A percentile compares a stretch with the other conserved stretches of the same genome.
These are phyloP conservation scores for Neoascia interrupta DNA, from an alignment of 2,888 invertebrate genomes.

Conservation along the genomic window DNA sequence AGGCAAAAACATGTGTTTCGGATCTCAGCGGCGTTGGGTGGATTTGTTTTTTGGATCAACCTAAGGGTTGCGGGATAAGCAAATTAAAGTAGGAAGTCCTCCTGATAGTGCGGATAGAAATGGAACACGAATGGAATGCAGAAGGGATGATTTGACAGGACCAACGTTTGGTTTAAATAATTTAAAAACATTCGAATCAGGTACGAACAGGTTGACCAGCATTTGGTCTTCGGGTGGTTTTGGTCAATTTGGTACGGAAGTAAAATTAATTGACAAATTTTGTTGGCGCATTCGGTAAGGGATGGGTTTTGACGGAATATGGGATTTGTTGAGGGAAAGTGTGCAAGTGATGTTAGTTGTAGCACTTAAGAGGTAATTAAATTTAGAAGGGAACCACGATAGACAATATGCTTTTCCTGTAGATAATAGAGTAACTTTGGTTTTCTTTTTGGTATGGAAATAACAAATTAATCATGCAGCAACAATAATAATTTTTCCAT, in stretches of 20 bases:
- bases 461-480: too few relatives aligned
- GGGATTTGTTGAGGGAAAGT: too few relatives aligned
- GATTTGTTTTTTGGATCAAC: slow-evolving; percentile 25
- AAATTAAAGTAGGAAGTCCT: slow-evolving; percentile 38
- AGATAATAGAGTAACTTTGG: too few relatives aligned
- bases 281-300: slow-evolving; percentile 19
- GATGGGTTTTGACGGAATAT: too few relatives aligned
- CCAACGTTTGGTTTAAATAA: slow-evolving; percentile 41
- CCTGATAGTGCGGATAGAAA: slow-evolving; percentile 8
- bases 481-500: too few relatives aligned
- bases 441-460: too few relatives aligned
- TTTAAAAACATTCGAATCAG: slow-evolving; percentile 63
- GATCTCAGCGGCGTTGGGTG: slow-evolving; percentile 75
- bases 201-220: slow-evolving; percentile 60
- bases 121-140: neutral
- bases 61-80: slow-evolving; percentile 45
- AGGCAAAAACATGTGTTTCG: slow-evolving; percentile 79
- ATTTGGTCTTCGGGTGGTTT: slow-evolving; percentile 20
- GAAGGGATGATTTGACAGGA: too few relatives aligned
- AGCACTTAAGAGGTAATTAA: too few relatives aligned
- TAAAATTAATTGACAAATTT: slow-evolving; percentile 46
- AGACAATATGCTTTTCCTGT: too few relatives aligned
- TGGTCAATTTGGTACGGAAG: slow-evolving; percentile 50
- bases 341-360: too few relatives aligned
- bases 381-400: too few relatives aligned